Evolutionary conservation across 1,140 invertebrate species (phyloP), one percentile per base, ranked within the genome.

Genomic region (Anoplophora glabripennis): DNA sequence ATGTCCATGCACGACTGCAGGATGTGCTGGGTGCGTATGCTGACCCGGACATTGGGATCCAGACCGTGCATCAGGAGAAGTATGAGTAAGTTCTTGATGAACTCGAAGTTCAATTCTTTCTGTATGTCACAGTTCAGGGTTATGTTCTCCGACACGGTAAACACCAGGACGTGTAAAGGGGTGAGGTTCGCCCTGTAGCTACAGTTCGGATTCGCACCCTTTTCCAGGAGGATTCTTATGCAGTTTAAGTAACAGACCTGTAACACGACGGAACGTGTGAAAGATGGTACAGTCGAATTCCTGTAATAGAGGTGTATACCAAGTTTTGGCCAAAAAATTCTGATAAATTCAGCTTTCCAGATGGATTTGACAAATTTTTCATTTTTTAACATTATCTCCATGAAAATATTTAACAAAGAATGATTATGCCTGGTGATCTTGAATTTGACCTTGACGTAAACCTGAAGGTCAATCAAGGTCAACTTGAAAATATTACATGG

Each of bases 191-290:
- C 81, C 18, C 85, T 76, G 59, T 86, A 87, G 42, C 84, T 83
- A 72, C 87, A 89, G 72, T 89, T 89, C 17, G 86, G 84, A 75
- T 87, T 88, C 7, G 86, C 87, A 59, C 86, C 86, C 70, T 86
- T 78, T 72, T 86, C 84, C 63, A 86, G 72, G 40, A 89, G 70
- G 42, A 88, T 84, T 21, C 85, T 77, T 18, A 89, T 86, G 72
- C 86, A 89, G 69, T 89, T 89, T 53, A 88, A 70, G 71, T 87
- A 88, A 71, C 85, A 88, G 3, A 88, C 84, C 84, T 85, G 49
- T n/a, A 76, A 76, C 54, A 34, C 28, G 49, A 52, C n/a, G 37
- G n/a, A 17, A 5, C 5, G 21, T 17, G 46, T 42, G 11, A 36
- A 61, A 49, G 47, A 28, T 5, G 2, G 21, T 3, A 28, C 5